Base-by-base conservation (phyloP, 1,140 invertebrate genomes). In the Drosophila nigrodunni region DNA sequence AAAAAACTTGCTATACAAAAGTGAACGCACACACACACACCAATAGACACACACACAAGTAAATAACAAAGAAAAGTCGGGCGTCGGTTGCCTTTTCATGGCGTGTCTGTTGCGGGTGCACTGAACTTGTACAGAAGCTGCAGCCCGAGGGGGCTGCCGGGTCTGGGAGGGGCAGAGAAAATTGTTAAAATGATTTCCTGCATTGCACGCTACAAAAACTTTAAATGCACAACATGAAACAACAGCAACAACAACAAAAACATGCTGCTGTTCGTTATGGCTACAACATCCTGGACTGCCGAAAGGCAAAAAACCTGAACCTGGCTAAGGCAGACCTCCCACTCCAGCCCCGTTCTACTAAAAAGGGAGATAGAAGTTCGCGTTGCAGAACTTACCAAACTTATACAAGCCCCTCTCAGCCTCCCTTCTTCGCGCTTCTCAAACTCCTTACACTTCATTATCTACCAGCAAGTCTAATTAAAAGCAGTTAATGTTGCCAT, bases 181-280 rank as follows among this genome's bases (percentile, higher is more conserved):
- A 87, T 77, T 87, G 83, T 88, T 88, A 89, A 87, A 87, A 87
- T 87, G 77, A 88, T 87, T 87, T 87, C 83, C 83, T 88, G 77
- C 83, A 88, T 73, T 83, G 83, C 85, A 88, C 74, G 83, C 85
- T 89, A 87, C 85, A 77, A 62, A 82, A 85, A 88, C 83, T 80
- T 87, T 82, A 87, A 87, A 87, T 87, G 83, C 83, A 69, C 72
- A 87, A 88, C 79, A 87, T 86, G 82, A 65, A 87, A 74, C 76
- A 86, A 76, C 70, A 75, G 21, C 54, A 57, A 74, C 76, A 86
- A 76, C 70, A 75, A 11, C 39, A 66, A 21, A 21, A 66, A 52
- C 55, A 44, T 44, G 34, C 39, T 47, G 15, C 57, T 59, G 78
- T 74, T 74, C 58, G 72, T 74, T 74, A 74, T 57, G 67, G 37